Evolutionary conservation across 2,797 vertebrate genomes (phyloP).

Genomic region (Danio albolineatus): DNA sequence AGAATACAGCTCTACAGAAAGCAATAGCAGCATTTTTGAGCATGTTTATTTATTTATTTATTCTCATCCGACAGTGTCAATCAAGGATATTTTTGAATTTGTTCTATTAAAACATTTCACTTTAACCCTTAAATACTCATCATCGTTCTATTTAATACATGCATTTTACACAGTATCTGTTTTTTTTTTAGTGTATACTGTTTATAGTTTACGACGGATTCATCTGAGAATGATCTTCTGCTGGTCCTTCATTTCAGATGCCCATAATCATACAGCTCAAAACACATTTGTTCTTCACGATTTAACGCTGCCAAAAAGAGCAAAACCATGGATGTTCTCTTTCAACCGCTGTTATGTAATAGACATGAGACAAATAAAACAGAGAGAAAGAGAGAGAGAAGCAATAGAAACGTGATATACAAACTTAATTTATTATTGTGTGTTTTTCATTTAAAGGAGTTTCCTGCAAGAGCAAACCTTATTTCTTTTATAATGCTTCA

Average conservation of each 20-base stretch:
- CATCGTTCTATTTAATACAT: neutral
- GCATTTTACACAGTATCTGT: neutral
- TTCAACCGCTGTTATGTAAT: conserved; percentile 44
- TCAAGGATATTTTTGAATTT: too few relatives aligned
- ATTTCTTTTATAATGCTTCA: neutral
- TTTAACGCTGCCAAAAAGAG: conserved; percentile 29
- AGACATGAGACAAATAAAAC: neutral
- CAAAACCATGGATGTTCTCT: conserved; percentile 17
- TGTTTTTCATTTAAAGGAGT: neutral
- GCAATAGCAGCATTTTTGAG: too few relatives aligned
- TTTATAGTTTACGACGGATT: neutral
- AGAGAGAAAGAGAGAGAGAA: neutral
- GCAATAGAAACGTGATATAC: neutral
- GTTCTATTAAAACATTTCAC: too few relatives aligned
- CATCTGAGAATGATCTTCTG: neutral
- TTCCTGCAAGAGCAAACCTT: neutral
- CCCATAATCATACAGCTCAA: conserved; percentile 19
- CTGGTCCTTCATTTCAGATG: neutral
- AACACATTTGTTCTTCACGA: conserved; percentile 8
- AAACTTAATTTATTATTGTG: conserved; percentile 5
- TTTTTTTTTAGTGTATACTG: too few relatives aligned
- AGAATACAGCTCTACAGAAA: too few relatives aligned
- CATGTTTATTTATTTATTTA: too few relatives aligned
- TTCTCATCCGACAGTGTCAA: too few relatives aligned
- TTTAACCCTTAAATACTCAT: too few relatives aligned